Evolutionary conservation across 2,888 invertebrate genomes (phyloP).

Genomic region (Belgica antarctica): DNA sequence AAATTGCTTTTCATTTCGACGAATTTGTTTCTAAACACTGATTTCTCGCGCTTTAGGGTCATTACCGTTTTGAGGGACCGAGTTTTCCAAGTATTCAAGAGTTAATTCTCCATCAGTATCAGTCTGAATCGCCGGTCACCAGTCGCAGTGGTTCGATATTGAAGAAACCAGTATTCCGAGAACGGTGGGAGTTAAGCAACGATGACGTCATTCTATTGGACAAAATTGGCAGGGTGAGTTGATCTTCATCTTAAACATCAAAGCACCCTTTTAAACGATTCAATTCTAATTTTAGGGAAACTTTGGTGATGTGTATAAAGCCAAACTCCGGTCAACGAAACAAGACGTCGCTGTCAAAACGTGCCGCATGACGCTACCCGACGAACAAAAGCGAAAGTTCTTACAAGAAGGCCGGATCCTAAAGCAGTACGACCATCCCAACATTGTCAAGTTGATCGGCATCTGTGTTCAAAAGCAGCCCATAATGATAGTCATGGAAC

Average conservation of each 20-base stretch:
- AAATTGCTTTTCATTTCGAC: slow-evolving; percentile 21
- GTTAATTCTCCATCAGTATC: slow-evolving; percentile 83
- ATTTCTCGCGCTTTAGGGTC: slow-evolving; percentile 66
- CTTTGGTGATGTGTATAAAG: slow-evolving; percentile 96
- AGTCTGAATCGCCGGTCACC: slow-evolving; percentile 84
- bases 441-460: slow-evolving; percentile 93
- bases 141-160: slow-evolving; percentile 88
- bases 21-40: slow-evolving; percentile 32
- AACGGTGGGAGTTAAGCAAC: slow-evolving; percentile 94
- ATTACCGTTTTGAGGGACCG: slow-evolving; percentile 90
- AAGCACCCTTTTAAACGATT: neutral
- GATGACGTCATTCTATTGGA: slow-evolving; percentile 88
- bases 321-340: slow-evolving; percentile 75
- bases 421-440: slow-evolving; percentile 95
- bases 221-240: slow-evolving; percentile 86
- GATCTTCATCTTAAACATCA: slow-evolving; percentile 21
- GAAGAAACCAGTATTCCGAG: slow-evolving; percentile 78
- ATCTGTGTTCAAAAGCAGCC: slow-evolving; percentile 98
- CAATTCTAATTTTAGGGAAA: slow-evolving; percentile 69
- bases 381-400: slow-evolving; percentile 91
- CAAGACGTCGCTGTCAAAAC: slow-evolving; percentile 95
- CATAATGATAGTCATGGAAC: slow-evolving; percentile 99
- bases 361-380: slow-evolving; percentile 88
- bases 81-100: slow-evolving; percentile 88
- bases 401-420: slow-evolving; percentile 92